Conservation (phyloP, 2,797 vertebrate species). For the Lepus oiostolus region DNA sequence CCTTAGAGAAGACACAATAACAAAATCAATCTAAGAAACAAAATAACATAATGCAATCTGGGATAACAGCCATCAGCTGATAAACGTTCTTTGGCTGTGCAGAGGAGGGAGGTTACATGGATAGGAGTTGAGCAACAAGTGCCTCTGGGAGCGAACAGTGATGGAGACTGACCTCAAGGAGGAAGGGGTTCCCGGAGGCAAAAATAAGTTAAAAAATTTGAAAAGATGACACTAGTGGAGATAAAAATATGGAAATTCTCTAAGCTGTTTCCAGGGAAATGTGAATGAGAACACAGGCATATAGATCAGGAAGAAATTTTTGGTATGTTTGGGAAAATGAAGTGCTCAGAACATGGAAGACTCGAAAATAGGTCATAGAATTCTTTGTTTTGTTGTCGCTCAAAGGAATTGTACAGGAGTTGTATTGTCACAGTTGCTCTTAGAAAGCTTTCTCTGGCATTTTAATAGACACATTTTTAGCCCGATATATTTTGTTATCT, state of each 20-base stretch:
- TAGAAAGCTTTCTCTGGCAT: background rate
- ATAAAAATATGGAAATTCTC: background rate
- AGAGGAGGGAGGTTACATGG: background rate
- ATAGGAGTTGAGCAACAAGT: background rate
- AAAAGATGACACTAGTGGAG: background rate
- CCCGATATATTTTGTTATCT: background rate
- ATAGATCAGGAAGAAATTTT: rapidly evolving
- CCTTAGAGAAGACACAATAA: background rate
- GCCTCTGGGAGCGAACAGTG: no score
- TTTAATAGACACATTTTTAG: background rate
- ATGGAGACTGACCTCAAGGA: background rate
- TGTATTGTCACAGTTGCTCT: background rate
- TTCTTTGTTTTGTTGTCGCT: background rate
- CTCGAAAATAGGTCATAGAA: background rate
- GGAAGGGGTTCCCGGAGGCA: background rate
- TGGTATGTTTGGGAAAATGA: background rate
- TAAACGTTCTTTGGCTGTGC: background rate
- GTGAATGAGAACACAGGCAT: background rate
- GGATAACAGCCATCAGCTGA: background rate
- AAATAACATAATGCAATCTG: background rate
- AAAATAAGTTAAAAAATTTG: background rate
- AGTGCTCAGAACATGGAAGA: background rate
- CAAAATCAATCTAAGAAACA: background rate
- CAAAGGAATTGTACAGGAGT: background rate
- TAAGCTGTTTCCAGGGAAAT: background rate